phyloP scores from a whole-genome alignment of 2,113 vertebrate genomes.

The Sceloporus undulatus region DNA sequence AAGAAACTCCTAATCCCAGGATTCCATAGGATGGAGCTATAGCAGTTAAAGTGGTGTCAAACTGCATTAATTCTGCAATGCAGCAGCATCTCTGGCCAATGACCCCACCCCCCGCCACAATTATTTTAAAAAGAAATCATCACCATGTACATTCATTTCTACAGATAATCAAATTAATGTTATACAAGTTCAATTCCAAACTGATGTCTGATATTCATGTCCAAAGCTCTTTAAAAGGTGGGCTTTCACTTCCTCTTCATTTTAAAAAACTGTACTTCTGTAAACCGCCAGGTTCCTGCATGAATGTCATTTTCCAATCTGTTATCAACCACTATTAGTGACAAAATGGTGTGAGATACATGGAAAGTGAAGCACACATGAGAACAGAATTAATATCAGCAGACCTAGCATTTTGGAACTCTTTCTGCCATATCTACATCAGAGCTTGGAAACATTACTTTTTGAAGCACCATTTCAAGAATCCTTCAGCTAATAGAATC shows the following conservation, averaged over 20 bases:
- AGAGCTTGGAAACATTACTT: too few relatives aligned
- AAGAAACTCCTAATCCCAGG: too few relatives aligned
- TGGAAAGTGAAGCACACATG: neutral
- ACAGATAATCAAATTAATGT: neutral
- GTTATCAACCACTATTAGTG: neutral
- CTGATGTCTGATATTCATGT: neutral
- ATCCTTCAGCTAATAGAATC: too few relatives aligned
- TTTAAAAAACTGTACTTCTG: neutral
- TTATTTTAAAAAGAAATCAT: neutral
- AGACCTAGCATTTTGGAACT: neutral
- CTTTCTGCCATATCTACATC: too few relatives aligned
- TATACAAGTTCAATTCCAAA: neutral
- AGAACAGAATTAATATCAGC: neutral
- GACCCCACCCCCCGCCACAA: neutral
- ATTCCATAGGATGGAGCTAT: too few relatives aligned
- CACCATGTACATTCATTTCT: slow-evolving; percentile 1
- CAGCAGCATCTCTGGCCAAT: neutral
- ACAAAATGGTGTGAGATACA: neutral
- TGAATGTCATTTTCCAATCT: too few relatives aligned
- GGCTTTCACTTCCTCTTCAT: neutral
- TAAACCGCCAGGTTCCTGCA: neutral
- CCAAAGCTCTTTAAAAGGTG: neutral
- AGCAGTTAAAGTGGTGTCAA: too few relatives aligned
- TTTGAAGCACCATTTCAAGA: too few relatives aligned
- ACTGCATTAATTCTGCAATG: too few relatives aligned